Evolutionary conservation across 2,797 vertebrate species (phyloP), one percentile per base, ranked within the genome.

Genomic region (Rhinella marina): DNA sequence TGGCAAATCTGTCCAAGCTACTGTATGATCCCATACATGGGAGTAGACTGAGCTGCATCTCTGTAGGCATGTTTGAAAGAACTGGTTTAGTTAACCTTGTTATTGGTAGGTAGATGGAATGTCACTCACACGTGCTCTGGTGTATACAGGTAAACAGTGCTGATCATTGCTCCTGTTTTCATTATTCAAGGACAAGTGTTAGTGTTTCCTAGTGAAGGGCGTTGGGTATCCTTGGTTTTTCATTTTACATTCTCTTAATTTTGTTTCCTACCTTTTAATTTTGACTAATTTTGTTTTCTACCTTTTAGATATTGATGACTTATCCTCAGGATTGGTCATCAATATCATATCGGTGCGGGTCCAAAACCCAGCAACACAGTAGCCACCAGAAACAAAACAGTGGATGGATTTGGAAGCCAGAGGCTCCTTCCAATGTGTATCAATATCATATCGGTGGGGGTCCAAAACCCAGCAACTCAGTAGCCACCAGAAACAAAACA

Each of bases 131-230:
- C 66, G 48, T 78, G 14, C 62, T 70, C 25, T 64, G 48, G 7
- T 89, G 84, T 89, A 68, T 89, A 89, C 81, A 57, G 80, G 56
- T 86, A 86, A 89, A 89, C 88, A 88, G 64, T 13, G 23, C 52
- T 86, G 50, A 19, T 32, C 86, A 70, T 61, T 27, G 41, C n/a
- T 77, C 25, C 79, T 88, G 75, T 89, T 89, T 59, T 72, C 29
- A 50, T 25, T 68, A 32, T 32, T 79, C 72, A 89, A 89, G 80
- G 88, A n/a, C 83, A 79, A 19, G 59, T 48, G 21, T 41, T 54
- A n/a, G 13, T 52, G 56, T 27, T 41, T 73, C 25, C 48, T 32
- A 41, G 14, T 78, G 32, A 87, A 87, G 72, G 80, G 41, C 72
- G 14, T 41, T 29, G n/a, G 3, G 16, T 70, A 61, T 59, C 7